These are phyloP conservation scores for Diadegma fenestrale DNA, from an alignment of 2,888 invertebrate species.

Conservation along the genomic window DNA sequence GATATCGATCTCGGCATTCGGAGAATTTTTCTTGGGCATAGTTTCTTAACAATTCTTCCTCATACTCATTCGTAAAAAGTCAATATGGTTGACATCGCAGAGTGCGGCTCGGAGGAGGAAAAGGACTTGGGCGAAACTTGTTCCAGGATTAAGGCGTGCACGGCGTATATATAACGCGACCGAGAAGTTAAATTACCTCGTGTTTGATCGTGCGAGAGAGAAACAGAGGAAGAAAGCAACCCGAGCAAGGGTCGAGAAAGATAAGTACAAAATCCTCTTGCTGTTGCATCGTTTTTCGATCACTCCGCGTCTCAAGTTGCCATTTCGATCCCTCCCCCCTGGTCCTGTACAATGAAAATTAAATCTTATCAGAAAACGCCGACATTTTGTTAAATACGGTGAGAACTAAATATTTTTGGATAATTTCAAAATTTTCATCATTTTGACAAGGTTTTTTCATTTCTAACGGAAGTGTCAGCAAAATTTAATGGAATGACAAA, in stretches of 20 bases:
- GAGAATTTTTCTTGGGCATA: not conserved
- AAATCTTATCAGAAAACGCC: too few species aligned
- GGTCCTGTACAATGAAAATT: too few species aligned
- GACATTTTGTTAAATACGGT: too few species aligned
- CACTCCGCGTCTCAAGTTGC: constrained; percentile 69
- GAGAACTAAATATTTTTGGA: too few species aligned
- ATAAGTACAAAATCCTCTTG: constrained; percentile 75
- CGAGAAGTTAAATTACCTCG: constrained; percentile 59
- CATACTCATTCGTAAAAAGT: not conserved
- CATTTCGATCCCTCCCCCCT: constrained; percentile 55
- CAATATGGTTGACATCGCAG: not conserved
- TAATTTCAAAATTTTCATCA: too few species aligned
- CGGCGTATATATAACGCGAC: constrained; percentile 50
- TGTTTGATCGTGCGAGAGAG: constrained; percentile 24
- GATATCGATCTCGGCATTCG: constrained; percentile 38
- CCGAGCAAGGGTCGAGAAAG: constrained; percentile 45
- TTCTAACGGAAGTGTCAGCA: too few species aligned
- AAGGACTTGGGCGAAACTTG: constrained; percentile 31
- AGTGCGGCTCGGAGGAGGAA: too few species aligned
- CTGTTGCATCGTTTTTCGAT: constrained; percentile 65
- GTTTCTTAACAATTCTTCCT: not conserved
- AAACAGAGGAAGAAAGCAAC: not conserved
- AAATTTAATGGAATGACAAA: too few species aligned
- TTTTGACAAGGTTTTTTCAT: too few species aligned
- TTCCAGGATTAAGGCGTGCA: constrained; percentile 39